These are phyloP conservation scores for Sterna hirundo DNA, from an alignment of 2,113 vertebrate genomes.

Conservation along the genomic window DNA sequence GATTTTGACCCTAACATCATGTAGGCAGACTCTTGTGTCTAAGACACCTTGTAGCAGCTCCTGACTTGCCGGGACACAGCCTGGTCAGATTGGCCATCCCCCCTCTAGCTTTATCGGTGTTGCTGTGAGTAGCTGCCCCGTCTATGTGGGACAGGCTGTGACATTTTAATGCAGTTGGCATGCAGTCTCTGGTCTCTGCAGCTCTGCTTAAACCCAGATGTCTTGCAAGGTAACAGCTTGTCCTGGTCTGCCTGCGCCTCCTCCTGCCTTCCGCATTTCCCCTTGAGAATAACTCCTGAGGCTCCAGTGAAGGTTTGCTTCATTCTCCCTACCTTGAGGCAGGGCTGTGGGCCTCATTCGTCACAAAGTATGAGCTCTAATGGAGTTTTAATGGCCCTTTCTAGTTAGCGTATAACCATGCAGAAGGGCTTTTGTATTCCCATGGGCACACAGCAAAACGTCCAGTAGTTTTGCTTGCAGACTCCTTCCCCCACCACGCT, in stretches of 20 bases:
- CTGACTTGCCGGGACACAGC: neutral
- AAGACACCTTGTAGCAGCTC: neutral
- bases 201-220: neutral
- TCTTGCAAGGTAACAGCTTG: neutral
- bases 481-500: neutral
- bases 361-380: neutral
- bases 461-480: neutral
- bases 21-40: neutral
- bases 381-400: conserved; percentile 9
- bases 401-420: neutral
- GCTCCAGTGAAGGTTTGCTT: neutral
- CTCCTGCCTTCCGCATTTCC: neutral
- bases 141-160: neutral
- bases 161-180: neutral
- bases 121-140: neutral
- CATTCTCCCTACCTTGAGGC: neutral
- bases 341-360: neutral
- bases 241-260: neutral
- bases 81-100: neutral
- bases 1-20: neutral
- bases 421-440: neutral
- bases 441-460: neutral
- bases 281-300: neutral
- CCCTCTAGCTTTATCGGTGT: neutral
- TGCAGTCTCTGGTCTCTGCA: neutral